Percentiles rank a stretch among this genome's conserved stretches.
These are phyloP conservation scores for Drosophila prosaltans DNA, from an alignment of 1,140 invertebrate genomes.

Conservation along the genomic window DNA sequence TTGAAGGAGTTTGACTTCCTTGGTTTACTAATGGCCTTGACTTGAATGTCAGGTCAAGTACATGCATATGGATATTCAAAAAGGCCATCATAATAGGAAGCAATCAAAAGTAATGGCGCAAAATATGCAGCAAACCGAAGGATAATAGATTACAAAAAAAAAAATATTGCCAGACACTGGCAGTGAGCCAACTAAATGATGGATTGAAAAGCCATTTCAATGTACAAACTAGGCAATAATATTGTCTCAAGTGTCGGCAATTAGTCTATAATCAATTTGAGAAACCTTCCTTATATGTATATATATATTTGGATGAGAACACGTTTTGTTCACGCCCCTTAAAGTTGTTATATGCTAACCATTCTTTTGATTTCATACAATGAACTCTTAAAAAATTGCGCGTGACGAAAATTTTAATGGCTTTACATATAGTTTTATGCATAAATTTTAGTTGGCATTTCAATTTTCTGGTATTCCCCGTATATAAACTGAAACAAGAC, in stretches of 20 bases:
- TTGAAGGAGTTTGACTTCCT: too few relatives aligned
- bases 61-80: background rate
- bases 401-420: conserved; percentile 6
- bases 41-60: conserved; percentile 19
- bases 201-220: conserved; percentile 15
- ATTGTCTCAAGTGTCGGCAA: background rate
- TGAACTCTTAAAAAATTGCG: background rate
- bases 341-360: background rate
- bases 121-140: conserved; percentile 9
- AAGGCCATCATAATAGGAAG: conserved; percentile 13
- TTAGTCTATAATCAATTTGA: background rate
- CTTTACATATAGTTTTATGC: conserved; percentile 1
- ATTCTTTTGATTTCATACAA: background rate
- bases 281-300: background rate
- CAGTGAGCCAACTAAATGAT: background rate
- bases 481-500: conserved; percentile 3
- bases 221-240: background rate
- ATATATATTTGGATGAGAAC: background rate
- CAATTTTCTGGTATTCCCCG: conserved; percentile 7
- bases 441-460: conserved; percentile 19
- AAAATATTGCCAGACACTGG: background rate
- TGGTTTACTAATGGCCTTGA: background rate
- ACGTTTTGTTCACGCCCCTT: background rate
- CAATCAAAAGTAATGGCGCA: conserved; percentile 23
- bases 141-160: conserved; percentile 16